Base-by-base conservation (phyloP, 2,888 invertebrate species). In the Phania funesta region DNA sequence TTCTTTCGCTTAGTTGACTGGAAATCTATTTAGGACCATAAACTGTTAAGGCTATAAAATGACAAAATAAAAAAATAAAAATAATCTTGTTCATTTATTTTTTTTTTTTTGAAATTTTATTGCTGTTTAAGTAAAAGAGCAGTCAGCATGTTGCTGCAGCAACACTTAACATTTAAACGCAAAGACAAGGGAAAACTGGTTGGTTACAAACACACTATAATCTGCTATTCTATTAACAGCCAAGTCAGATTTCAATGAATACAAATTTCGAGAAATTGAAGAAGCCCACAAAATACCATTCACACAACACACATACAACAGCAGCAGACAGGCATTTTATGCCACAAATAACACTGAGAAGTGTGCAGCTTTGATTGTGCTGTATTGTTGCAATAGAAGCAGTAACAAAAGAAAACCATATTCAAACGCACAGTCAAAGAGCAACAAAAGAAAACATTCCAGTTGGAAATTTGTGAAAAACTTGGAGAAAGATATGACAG, bases 21-120 rank as follows among this genome's bases (percentile, higher is more conserved):
- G 56, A 75, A 80, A 68, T 80, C 68, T 68, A 75, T 74, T 74
- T 24, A 68, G 48, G 56, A 46, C 50, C 58, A 65, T 64, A 62
- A 67, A 54, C 62, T 60, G 35, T 26, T 75, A 65, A 65, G 41
- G 24, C 71, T 62, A 58, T 54, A 50, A 80, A 73, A 67, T 16
- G 9, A 32, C 18, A 54, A 41, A 29, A 48, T 60, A 26, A 52
- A 32, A 44, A 35, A 46, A 32, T 29, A 50, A 13, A 46, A 13
- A 74, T 64, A 64, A 80, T 76, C 80, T 60, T 20, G 70, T 70
- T 75, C 54, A 26, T 54, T 6, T 46, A 46, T 62, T 35, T 11
- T 50, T 29, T 50, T 22, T 50, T 48, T 56, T 70, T 44, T 44
- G 41, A 16, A 44, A 44, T 44, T 44, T 56, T 67, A 35, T 52